A percentile compares a stretch with the other conserved stretches of the same genome.
Conservation (phyloP, 2,113 vertebrate species). For the Herpailurus yagouaroundi region DNA sequence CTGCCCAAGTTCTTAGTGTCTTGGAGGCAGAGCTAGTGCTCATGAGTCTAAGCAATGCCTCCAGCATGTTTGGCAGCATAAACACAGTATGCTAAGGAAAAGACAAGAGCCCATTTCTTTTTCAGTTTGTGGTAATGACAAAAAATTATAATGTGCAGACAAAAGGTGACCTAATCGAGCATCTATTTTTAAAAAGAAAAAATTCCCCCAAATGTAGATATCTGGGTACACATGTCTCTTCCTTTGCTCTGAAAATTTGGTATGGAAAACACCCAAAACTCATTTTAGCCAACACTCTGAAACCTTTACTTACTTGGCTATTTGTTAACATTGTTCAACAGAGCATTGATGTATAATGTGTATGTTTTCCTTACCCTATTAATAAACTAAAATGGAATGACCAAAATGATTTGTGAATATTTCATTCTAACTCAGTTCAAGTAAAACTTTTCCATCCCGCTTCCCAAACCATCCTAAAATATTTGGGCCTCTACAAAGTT, state of each 20-base stretch:
- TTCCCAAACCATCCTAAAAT: background rate
- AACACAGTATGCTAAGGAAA: background rate
- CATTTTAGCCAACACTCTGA: background rate
- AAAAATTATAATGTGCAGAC: background rate
- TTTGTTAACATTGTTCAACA: background rate
- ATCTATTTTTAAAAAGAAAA: background rate
- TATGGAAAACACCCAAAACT: background rate
- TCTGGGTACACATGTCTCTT: background rate
- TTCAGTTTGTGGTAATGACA: background rate
- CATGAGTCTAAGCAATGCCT: background rate
- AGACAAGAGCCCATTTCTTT: background rate
- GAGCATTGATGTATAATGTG: constrained; percentile 45
- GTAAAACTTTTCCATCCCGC: constrained; percentile 14
- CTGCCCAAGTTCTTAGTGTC: background rate
- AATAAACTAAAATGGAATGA: constrained; percentile 56
- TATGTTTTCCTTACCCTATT: constrained; percentile 38
- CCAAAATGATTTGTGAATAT: background rate
- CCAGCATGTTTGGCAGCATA: background rate
- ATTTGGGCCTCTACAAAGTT: background rate
- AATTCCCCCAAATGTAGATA: background rate
- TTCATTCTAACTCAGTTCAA: constrained; percentile 9
- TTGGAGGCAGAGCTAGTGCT: background rate
- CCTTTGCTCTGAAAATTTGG: constrained; percentile 17
- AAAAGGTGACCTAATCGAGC: background rate
- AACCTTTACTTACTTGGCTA: background rate